Percentiles rank a stretch among this genome's conserved stretches.
These are phyloP conservation scores for Linepithema humile DNA, from an alignment of 1,140 invertebrate genomes.

Conservation along the genomic window DNA sequence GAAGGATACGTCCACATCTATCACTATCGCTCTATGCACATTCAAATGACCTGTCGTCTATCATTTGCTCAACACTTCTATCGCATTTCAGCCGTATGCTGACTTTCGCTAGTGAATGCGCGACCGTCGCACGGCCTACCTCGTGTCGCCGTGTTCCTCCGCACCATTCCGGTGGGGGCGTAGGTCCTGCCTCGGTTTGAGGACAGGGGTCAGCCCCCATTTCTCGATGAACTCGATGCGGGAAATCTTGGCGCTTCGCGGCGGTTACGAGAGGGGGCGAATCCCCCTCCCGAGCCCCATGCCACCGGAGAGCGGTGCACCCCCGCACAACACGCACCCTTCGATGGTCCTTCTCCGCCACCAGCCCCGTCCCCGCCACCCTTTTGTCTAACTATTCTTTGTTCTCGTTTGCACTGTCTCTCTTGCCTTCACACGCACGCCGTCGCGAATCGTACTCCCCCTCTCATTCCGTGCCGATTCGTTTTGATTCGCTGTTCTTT, in stretches of 20 bases:
- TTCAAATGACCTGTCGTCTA: conserved; percentile 25
- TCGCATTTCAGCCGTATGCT: conserved; percentile 31
- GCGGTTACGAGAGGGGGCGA: conserved; percentile 84
- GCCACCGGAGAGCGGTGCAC: conserved; percentile 78
- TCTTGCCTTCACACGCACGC: not conserved
- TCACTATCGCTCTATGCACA: conserved; percentile 15
- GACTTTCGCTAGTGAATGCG: conserved; percentile 30
- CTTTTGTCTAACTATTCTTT: conserved; percentile 60
- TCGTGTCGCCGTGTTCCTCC: conserved; percentile 89
- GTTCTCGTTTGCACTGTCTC: conserved; percentile 35
- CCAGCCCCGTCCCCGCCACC: conserved; percentile 60
- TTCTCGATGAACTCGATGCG: conserved; percentile 97
- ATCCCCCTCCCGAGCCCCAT: conserved; percentile 84
- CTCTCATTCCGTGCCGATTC: not conserved
- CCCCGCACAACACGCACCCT: conserved; percentile 77
- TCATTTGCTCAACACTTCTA: not conserved
- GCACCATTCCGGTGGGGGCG: conserved; percentile 89
- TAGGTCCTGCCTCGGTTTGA: conserved; percentile 96
- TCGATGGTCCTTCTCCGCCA: conserved; percentile 74
- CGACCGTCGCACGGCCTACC: conserved; percentile 81
- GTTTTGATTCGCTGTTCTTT: not conserved
- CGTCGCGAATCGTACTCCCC: not conserved
- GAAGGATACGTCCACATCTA: not conserved
- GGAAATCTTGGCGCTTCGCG: conserved; percentile 93
- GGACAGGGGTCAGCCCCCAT: conserved; percentile 98